Evolutionary conservation across 2,888 invertebrate genomes (phyloP).

Genomic region (Stenoptilia bipunctidactyla): DNA sequence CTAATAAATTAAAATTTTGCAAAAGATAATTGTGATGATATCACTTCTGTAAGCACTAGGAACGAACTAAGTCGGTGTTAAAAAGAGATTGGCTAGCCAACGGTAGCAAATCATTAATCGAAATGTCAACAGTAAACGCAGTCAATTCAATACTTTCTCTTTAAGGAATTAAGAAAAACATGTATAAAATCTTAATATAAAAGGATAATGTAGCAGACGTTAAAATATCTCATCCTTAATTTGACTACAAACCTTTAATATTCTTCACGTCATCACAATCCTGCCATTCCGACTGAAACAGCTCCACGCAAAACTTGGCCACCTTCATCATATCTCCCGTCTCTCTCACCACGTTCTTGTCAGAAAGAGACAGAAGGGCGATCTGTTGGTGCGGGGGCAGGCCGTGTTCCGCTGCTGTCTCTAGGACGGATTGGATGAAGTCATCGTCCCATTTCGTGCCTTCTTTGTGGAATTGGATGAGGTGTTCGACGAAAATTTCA

Average conservation of each 20-base stretch:
- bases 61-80: too few relatives aligned
- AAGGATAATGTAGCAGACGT: too few relatives aligned
- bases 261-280: conserved; percentile 21
- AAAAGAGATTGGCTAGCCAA: too few relatives aligned
- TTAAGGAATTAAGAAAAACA: too few relatives aligned
- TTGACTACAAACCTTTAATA: conserved; percentile 28
- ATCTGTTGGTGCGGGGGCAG: conserved; percentile 42
- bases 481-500: conserved; percentile 27
- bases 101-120: too few relatives aligned
- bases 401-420: conserved; percentile 21
- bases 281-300: conserved; percentile 40
- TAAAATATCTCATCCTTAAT: too few relatives aligned
- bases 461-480: conserved; percentile 40
- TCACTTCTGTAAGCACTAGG: too few relatives aligned
- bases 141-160: too few relatives aligned
- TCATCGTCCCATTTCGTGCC: conserved; percentile 35
- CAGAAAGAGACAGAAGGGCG: conserved; percentile 32
- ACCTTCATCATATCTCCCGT: conserved; percentile 28
- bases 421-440: conserved; percentile 26
- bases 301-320: conserved; percentile 31
- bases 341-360: conserved; percentile 16
- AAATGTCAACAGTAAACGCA: too few relatives aligned
- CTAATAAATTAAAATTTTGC: too few relatives aligned
- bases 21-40: too few relatives aligned
- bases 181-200: too few relatives aligned